Evolutionary conservation across 2,797 vertebrate species (phyloP).

Genomic region (Syndactyla subalaris): DNA sequence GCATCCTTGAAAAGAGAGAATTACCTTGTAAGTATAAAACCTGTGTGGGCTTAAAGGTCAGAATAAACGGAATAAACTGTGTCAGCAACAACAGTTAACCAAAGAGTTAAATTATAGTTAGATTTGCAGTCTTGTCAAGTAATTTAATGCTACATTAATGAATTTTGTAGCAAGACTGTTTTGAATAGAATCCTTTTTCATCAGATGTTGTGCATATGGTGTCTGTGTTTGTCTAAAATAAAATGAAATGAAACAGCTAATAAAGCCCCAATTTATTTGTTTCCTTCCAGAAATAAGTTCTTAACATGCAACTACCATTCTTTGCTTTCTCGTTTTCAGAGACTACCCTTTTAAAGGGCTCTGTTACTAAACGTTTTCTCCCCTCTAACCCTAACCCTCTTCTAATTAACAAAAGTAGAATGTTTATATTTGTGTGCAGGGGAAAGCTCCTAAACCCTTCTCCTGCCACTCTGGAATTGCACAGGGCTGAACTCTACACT

Average conservation of each 20-base stretch:
- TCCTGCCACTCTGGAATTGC: neutral
- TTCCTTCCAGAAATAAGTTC: conserved; percentile 69
- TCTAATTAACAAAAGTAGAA: conserved; percentile 9
- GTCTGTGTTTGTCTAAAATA: conserved; percentile 76
- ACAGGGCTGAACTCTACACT: neutral
- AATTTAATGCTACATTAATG: conserved; percentile 73
- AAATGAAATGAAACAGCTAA: conserved; percentile 83
- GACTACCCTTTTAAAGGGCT: conserved; percentile 29
- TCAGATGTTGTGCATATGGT: conserved; percentile 75
- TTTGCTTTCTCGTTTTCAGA: conserved; percentile 66
- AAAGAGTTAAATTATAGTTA: conserved; percentile 71
- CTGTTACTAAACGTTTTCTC: conserved; percentile 26
- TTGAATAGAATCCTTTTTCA: conserved; percentile 71
- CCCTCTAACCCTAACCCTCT: conserved; percentile 54
- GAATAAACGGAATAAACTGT: conserved; percentile 63
- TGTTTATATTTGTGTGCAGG: neutral
- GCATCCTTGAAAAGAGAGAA: conserved; percentile 47
- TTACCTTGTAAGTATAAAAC: conserved; percentile 48
- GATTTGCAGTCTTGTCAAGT: conserved; percentile 70
- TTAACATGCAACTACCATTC: conserved; percentile 59
- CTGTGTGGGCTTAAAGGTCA: conserved; percentile 68
- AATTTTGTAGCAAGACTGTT: conserved; percentile 70
- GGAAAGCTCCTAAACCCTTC: neutral
- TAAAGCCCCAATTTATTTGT: conserved; percentile 76
- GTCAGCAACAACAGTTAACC: conserved; percentile 69